Evolutionary conservation across 2,113 vertebrate species (phyloP).

Genomic region (Myiozetetes cayanensis): DNA sequence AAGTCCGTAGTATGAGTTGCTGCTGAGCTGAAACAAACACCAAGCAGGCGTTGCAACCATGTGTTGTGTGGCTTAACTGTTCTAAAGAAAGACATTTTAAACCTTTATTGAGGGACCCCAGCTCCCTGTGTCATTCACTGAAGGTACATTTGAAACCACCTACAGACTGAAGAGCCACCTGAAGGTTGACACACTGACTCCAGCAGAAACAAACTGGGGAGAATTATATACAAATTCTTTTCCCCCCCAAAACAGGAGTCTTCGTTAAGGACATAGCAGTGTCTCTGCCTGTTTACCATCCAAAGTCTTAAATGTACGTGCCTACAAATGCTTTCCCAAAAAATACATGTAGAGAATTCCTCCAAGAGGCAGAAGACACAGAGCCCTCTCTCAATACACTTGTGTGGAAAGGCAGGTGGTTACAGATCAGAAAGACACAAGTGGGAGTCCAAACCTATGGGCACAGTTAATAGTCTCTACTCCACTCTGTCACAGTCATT

Average conservation of each 20-base stretch:
- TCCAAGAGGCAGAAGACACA: not conserved
- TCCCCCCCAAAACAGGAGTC: not conserved
- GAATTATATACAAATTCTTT: not conserved
- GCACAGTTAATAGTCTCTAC: not conserved
- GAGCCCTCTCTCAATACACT: not conserved
- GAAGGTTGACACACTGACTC: not conserved
- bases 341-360: not conserved
- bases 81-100: not conserved
- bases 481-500: slow-evolving; percentile 7
- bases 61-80: not conserved
- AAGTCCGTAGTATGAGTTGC: not conserved
- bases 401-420: not conserved
- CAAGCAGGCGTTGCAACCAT: not conserved
- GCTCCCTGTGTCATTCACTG: not conserved
- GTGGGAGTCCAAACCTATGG: not conserved
- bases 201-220: not conserved
- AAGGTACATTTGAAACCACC: not conserved
- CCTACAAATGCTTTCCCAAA: not conserved
- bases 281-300: not conserved
- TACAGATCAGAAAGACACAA: not conserved
- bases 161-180: not conserved
- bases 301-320: not conserved
- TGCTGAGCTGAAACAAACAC: not conserved
- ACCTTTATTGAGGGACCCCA: not conserved
- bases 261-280: not conserved